Evolutionary conservation across 1,140 invertebrate genomes (phyloP).

Genomic region (Nixonia krombeini): DNA sequence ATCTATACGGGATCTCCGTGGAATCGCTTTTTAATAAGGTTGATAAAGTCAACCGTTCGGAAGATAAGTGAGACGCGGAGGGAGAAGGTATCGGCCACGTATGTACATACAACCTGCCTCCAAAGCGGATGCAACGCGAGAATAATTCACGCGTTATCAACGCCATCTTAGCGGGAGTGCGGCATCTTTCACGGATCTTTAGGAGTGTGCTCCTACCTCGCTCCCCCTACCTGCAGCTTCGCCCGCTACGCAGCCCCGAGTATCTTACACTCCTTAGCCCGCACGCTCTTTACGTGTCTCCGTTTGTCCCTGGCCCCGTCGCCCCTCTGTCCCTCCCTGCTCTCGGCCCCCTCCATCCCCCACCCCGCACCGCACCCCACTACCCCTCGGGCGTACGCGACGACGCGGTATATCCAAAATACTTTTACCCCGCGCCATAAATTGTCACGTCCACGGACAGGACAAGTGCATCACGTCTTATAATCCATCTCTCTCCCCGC

Average conservation of each 20-base stretch:
- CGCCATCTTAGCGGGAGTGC: conserved; percentile 62
- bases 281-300: conserved; percentile 31
- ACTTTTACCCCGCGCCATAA: conserved; percentile 34
- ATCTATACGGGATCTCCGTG: conserved; percentile 63
- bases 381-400: too few relatives aligned
- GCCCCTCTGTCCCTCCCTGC: conserved; percentile 4
- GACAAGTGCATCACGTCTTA: conserved; percentile 20
- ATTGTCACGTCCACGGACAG: conserved; percentile 24
- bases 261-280: conserved; percentile 11
- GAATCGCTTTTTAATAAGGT: conserved; percentile 70
- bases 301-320: conserved; percentile 4
- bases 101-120: conserved; percentile 44
- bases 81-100: conserved; percentile 53
- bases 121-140: conserved; percentile 65
- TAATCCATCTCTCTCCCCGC: conserved; percentile 2
- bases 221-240: conserved; percentile 16
- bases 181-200: conserved; percentile 60
- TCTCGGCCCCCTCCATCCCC: conserved; percentile 15
- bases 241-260: conserved; percentile 16
- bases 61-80: conserved; percentile 49
- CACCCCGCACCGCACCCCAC: conserved; percentile 26
- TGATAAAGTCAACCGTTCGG: conserved; percentile 67
- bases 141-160: conserved; percentile 71
- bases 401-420: conserved; percentile 28
- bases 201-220: conserved; percentile 37